phyloP scores from a whole-genome alignment of 2,113 vertebrate species.

The Hucho hucho region DNA sequence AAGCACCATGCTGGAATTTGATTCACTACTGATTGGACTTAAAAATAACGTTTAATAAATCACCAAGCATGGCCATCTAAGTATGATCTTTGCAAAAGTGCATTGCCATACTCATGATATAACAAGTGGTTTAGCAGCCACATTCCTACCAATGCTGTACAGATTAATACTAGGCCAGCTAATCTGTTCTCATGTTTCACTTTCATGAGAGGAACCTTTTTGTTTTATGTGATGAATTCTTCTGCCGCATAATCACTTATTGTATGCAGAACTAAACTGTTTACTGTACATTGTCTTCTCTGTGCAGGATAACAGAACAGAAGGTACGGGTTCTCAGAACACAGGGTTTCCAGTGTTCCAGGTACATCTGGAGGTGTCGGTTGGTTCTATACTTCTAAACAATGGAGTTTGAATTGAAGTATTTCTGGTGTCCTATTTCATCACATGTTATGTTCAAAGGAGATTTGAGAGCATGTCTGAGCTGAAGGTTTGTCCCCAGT shows the following conservation, averaged over 20 bases:
- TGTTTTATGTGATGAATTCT: slow-evolving; percentile 64
- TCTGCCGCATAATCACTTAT: slow-evolving; percentile 42
- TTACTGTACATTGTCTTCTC: slow-evolving; percentile 79
- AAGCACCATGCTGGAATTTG: slow-evolving; percentile 7
- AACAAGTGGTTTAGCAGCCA: neutral
- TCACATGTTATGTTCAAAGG: neutral
- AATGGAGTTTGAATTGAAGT: slow-evolving; percentile 9
- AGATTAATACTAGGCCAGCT: slow-evolving; percentile 9
- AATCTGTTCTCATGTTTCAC: slow-evolving; percentile 15
- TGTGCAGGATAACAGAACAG: slow-evolving; percentile 72
- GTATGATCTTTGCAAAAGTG: neutral
- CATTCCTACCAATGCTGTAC: neutral
- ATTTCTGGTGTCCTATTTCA: slow-evolving; percentile 8
- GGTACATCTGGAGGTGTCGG: neutral
- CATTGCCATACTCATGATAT: neutral
- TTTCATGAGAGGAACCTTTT: slow-evolving; percentile 49
- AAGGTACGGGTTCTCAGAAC: slow-evolving; percentile 50
- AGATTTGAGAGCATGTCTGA: slow-evolving; percentile 11
- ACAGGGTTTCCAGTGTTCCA: slow-evolving; percentile 49
- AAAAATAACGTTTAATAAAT: neutral
- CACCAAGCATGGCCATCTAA: neutral
- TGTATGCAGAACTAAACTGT: slow-evolving; percentile 59
- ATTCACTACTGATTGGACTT: neutral
- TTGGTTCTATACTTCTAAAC: slow-evolving; percentile 10
- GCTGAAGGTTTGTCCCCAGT: slow-evolving; percentile 5